phyloP scores from a whole-genome alignment of 1,140 invertebrate species.

The Lasioglossum baleicum region DNA sequence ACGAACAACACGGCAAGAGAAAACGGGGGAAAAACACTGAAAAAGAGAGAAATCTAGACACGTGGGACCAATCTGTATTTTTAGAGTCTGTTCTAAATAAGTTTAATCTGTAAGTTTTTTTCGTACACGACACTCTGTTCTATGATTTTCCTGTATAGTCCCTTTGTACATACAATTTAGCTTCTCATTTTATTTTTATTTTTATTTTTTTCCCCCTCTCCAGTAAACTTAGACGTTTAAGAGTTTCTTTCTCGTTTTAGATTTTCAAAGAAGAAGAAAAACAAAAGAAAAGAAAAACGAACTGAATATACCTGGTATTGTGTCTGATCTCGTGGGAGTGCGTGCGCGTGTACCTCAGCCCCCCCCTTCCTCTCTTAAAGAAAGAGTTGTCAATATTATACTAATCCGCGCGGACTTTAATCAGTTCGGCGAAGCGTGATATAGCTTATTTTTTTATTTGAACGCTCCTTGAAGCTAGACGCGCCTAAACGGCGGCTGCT shows the following conservation, averaged over 20 bases:
- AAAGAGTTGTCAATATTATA: neutral
- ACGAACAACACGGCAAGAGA: neutral
- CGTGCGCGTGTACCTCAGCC: neutral
- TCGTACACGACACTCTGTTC: conserved; percentile 15
- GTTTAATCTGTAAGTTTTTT: conserved; percentile 33
- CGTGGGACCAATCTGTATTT: conserved; percentile 56
- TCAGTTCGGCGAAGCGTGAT: neutral
- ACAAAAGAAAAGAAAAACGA: neutral
- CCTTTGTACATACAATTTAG: conserved; percentile 42
- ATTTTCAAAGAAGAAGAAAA: neutral
- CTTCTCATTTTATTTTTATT: conserved; percentile 6
- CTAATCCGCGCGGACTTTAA: neutral
- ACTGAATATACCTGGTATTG: neutral
- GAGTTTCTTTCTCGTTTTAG: neutral
- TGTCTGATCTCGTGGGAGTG: conserved; percentile 16
- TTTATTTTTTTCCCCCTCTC: conserved; percentile 24
- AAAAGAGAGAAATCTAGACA: conserved; percentile 25
- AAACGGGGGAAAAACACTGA: no score
- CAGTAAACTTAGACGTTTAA: neutral
- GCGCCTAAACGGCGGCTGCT: neutral
- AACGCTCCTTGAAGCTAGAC: neutral
- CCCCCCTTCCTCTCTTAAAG: neutral
- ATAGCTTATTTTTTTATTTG: neutral
- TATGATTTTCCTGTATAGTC: conserved; percentile 37
- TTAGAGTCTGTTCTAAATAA: conserved; percentile 20